A percentile compares a stretch with the other conserved stretches of the same genome.
Evolutionary conservation across 2,113 vertebrate species (phyloP).

Genomic region (Hippolais icterina): DNA sequence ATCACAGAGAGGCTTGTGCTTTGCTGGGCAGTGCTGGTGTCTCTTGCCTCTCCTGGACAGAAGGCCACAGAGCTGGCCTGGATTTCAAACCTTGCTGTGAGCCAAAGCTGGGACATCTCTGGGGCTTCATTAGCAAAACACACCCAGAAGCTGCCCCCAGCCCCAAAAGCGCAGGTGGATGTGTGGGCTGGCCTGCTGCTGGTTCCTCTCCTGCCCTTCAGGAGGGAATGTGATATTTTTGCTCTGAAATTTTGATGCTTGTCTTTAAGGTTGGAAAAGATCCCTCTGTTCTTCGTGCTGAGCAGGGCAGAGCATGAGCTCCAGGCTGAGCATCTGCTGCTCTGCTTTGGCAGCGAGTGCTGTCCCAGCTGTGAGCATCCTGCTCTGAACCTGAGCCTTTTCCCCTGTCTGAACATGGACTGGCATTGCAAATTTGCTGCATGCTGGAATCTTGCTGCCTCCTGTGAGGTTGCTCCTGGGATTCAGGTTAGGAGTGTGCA

Average conservation of each 20-base stretch:
- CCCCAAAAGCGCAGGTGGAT: rapidly evolving
- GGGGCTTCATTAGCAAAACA: neutral
- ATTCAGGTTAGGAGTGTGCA: neutral
- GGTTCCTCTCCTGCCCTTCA: neutral
- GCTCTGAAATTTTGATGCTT: neutral
- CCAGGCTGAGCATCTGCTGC: rapidly evolving
- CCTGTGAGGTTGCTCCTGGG: neutral
- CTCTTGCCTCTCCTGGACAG: neutral
- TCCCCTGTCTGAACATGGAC: rapidly evolving
- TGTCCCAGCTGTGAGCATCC: rapidly evolving
- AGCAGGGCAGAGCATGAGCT: neutral
- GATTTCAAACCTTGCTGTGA: neutral
- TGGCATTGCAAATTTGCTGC: rapidly evolving
- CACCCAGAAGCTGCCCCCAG: neutral
- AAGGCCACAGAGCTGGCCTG: neutral
- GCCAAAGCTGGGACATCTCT: neutral
- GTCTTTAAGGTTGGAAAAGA: neutral
- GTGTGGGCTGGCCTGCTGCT: neutral
- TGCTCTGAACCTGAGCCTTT: neutral
- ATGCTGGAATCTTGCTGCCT: rapidly evolving
- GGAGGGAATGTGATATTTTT: neutral
- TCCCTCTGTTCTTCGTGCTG: rapidly evolving
- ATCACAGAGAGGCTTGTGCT: neutral
- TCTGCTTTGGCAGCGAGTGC: neutral
- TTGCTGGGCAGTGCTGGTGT: neutral